These are phyloP conservation scores for Salvator merianae DNA, from an alignment of 2,113 vertebrate species.

Conservation along the genomic window DNA sequence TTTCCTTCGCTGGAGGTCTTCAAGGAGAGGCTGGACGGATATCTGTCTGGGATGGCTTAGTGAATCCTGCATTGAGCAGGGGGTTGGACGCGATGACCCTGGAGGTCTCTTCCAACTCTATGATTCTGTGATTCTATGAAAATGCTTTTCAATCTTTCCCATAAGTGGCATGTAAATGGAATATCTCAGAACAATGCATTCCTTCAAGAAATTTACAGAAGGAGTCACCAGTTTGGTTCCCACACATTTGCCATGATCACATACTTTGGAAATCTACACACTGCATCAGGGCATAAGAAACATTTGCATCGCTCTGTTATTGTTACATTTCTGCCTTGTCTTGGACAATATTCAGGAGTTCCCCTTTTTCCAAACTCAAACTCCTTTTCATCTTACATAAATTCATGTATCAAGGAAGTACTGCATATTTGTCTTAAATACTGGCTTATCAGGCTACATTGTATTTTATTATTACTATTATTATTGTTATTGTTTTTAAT, in stretches of 20 bases:
- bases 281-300: background rate
- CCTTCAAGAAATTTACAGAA: background rate
- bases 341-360: no score
- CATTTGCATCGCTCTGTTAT: background rate
- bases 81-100: no score
- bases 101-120: no score
- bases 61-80: no score
- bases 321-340: no score
- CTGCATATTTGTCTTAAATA: background rate
- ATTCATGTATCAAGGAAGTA: background rate
- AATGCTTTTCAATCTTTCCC: conserved; percentile 13
- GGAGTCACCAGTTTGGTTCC: background rate
- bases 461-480: background rate
- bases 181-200: background rate
- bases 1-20: no score
- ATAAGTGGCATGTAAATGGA: rapidly evolving
- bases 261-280: background rate
- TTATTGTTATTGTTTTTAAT: no score
- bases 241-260: background rate
- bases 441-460: no score
- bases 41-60: no score
- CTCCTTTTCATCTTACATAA: background rate
- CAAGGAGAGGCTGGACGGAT: no score
- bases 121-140: no score
- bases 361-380: no score